phyloP scores from a whole-genome alignment of 2,888 invertebrate species.

The Pristionchus japonicus region DNA sequence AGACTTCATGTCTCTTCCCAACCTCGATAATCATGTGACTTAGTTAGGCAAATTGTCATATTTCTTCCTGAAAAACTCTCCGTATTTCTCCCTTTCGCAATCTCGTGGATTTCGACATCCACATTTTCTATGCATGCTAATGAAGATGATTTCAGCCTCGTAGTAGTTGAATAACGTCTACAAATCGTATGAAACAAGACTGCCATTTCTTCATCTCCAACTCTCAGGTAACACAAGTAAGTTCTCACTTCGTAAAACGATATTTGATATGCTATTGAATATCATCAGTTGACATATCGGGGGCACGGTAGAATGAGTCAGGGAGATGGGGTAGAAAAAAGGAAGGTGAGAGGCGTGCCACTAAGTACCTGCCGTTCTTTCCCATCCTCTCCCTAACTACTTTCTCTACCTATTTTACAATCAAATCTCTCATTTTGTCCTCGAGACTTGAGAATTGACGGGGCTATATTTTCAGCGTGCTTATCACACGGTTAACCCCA shows the following conservation, averaged over 20 bases:
- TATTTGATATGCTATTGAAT: neutral
- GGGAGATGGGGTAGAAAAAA: neutral
- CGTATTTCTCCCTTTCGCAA: neutral
- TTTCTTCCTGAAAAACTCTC: neutral
- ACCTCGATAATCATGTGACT: neutral
- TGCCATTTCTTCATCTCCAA: neutral
- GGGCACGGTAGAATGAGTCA: neutral
- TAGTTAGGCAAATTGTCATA: neutral
- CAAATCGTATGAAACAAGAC: no score
- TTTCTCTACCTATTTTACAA: neutral
- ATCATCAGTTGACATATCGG: neutral
- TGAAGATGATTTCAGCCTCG: neutral
- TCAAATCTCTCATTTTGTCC: neutral
- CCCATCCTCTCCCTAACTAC: no score
- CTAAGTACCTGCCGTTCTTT: neutral
- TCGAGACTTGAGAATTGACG: neutral
- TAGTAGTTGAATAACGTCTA: no score
- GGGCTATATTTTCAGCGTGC: neutral
- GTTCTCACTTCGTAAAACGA: neutral
- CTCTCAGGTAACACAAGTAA: neutral
- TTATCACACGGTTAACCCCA: neutral
- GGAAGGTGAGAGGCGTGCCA: neutral
- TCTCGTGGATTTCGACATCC: neutral
- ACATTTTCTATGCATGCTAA: slow-evolving; percentile 2
- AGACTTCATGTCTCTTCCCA: neutral